Conservation (phyloP, 2,797 vertebrate genomes). For the Pangasius djambal region DNA sequence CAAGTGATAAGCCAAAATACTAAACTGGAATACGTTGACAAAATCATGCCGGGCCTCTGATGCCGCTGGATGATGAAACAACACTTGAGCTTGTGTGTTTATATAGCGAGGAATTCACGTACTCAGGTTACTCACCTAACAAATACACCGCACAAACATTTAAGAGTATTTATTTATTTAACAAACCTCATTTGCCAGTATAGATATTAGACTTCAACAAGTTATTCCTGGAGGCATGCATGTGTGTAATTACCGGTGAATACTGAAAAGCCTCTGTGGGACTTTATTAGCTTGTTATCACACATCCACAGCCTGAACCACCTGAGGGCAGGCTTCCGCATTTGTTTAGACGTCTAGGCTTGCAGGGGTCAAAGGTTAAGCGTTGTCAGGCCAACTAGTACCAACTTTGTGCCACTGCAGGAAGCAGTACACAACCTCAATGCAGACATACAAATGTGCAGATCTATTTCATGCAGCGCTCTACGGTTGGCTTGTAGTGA, state of each 20-base stretch:
- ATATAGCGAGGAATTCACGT: not conserved
- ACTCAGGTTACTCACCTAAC: not conserved
- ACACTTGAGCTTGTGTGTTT: not conserved
- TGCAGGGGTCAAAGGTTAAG: conserved; percentile 54
- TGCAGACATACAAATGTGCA: not conserved
- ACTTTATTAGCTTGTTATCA: conserved; percentile 44
- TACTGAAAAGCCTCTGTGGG: conserved; percentile 25
- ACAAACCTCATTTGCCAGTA: no score
- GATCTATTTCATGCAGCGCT: not conserved
- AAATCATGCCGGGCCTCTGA: not conserved
- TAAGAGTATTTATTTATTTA: not conserved
- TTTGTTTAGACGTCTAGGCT: conserved; percentile 43
- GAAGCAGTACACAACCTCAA: conserved; percentile 2
- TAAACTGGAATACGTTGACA: not conserved
- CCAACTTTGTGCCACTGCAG: conserved; percentile 29
- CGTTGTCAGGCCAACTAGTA: conserved; percentile 45
- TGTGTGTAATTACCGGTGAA: conserved; percentile 39
- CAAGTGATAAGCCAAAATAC: not conserved
- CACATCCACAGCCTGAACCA: conserved; percentile 40
- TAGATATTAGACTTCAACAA: not conserved
- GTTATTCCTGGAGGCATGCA: not conserved
- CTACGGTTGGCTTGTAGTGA: not conserved
- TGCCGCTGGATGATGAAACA: not conserved
- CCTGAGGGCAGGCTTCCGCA: conserved; percentile 37
- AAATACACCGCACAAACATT: not conserved